phyloP scores from a whole-genome alignment of 2,888 invertebrate genomes.

The Epistrophe grossulariae region DNA sequence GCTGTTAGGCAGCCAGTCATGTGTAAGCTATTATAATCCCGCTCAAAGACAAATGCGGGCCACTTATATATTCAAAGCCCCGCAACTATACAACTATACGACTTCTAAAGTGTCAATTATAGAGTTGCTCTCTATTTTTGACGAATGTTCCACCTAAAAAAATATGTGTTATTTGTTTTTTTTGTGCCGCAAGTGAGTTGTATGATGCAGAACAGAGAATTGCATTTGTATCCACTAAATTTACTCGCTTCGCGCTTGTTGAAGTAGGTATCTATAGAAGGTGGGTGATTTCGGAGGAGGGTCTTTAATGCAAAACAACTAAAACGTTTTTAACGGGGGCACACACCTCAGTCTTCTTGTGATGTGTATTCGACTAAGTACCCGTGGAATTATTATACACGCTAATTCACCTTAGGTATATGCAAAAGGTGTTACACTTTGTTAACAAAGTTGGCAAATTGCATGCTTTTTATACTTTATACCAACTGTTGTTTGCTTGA shows the following conservation, averaged over 20 bases:
- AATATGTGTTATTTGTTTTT: background rate
- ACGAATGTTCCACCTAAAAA: conserved; percentile 23
- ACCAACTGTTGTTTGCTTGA: conserved; percentile 40
- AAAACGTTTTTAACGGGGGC: conserved; percentile 49
- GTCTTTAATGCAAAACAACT: conserved; percentile 6
- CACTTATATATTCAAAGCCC: conserved; percentile 28
- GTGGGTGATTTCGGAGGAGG: conserved; percentile 46
- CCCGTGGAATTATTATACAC: conserved; percentile 48
- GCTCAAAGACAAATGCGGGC: conserved; percentile 35
- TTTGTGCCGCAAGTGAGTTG: background rate
- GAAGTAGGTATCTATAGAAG: conserved; percentile 23
- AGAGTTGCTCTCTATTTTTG: conserved; percentile 3
- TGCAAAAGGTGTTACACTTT: conserved; percentile 52
- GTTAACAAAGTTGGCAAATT: conserved; percentile 43
- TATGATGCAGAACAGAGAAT: conserved; percentile 47
- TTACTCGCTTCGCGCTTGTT: conserved; percentile 25
- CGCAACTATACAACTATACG: background rate
- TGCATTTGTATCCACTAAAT: conserved; percentile 66
- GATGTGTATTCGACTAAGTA: conserved; percentile 45
- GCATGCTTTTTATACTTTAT: background rate
- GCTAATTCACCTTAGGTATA: conserved; percentile 28
- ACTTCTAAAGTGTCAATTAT: conserved; percentile 33
- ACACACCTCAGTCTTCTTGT: conserved; percentile 22
- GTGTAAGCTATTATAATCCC: conserved; percentile 42
- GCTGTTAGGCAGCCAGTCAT: conserved; percentile 1